phyloP scores from a whole-genome alignment of 2,888 invertebrate genomes.

The Bombylius major region DNA sequence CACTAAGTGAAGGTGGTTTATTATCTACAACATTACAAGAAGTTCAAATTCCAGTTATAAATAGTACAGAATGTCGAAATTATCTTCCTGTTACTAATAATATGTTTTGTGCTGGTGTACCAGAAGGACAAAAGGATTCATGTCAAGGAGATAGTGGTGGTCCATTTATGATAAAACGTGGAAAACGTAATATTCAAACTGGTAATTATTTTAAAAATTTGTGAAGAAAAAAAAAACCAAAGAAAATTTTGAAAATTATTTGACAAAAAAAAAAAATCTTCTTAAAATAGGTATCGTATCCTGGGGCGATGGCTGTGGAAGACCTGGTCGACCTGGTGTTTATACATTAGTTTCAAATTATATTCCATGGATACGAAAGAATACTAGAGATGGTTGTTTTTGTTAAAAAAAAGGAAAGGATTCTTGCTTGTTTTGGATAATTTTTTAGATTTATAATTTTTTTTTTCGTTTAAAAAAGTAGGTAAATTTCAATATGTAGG shows the following conservation, averaged over 20 bases:
- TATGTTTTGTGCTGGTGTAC: slow-evolving; percentile 33
- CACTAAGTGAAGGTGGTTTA: slow-evolving; percentile 50
- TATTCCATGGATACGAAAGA: slow-evolving; percentile 44
- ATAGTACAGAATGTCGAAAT: slow-evolving; percentile 36
- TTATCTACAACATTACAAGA: slow-evolving; percentile 52
- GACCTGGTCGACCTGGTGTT: slow-evolving; percentile 56
- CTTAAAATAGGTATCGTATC: slow-evolving; percentile 50
- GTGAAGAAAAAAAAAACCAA: too few relatives aligned
- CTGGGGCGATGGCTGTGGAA: neutral
- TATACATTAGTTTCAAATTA: slow-evolving; percentile 61
- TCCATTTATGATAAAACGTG: neutral
- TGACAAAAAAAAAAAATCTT: neutral
- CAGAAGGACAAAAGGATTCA: slow-evolving; percentile 32
- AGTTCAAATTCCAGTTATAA: slow-evolving; percentile 51
- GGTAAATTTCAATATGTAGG: too few relatives aligned
- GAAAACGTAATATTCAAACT: neutral
- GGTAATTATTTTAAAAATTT: neutral
- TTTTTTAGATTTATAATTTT: neutral
- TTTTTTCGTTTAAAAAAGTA: too few relatives aligned
- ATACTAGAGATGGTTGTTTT: slow-evolving; percentile 49
- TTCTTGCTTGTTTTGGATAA: neutral
- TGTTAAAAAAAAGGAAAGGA: slow-evolving; percentile 28
- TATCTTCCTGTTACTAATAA: slow-evolving; percentile 24
- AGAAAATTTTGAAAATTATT: too few relatives aligned
- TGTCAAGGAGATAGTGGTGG: slow-evolving; percentile 22